Conservation (phyloP, 2,113 vertebrate species). For the Microtus pennsylvanicus region DNA sequence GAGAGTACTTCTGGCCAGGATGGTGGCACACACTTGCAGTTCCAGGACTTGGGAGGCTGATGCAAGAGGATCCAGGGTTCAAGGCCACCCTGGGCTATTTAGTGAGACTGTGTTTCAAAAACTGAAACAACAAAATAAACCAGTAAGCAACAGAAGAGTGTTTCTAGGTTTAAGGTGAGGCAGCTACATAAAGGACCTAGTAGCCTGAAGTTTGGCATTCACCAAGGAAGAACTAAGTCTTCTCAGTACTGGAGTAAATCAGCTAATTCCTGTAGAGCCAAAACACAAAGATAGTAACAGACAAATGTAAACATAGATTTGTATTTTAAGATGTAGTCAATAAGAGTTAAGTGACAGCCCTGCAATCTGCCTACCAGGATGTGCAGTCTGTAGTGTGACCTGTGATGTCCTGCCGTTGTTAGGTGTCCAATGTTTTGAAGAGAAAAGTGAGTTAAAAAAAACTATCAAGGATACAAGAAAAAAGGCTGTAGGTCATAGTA, state of each 20-base stretch:
- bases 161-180: not conserved
- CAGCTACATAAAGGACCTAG: not conserved
- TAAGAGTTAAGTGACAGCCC: not conserved
- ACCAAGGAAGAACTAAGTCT: not conserved
- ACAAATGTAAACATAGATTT: not conserved
- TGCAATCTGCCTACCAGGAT: not conserved
- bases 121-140: not conserved
- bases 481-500: not conserved
- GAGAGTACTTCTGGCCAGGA: not conserved
- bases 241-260: not conserved
- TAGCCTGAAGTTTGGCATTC: not conserved
- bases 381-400: not conserved
- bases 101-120: not conserved
- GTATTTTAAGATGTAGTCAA: not conserved
- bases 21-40: not conserved
- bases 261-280: not conserved
- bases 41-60: not conserved
- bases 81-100: not conserved
- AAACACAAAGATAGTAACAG: not conserved
- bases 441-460: not conserved
- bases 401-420: not conserved
- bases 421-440: not conserved
- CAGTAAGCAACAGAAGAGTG: not conserved
- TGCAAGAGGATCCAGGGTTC: not conserved
- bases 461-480: not conserved